Percentiles rank a stretch among this genome's conserved stretches.
Conservation (phyloP, 2,113 vertebrate species). For the Perccottus glenii region DNA sequence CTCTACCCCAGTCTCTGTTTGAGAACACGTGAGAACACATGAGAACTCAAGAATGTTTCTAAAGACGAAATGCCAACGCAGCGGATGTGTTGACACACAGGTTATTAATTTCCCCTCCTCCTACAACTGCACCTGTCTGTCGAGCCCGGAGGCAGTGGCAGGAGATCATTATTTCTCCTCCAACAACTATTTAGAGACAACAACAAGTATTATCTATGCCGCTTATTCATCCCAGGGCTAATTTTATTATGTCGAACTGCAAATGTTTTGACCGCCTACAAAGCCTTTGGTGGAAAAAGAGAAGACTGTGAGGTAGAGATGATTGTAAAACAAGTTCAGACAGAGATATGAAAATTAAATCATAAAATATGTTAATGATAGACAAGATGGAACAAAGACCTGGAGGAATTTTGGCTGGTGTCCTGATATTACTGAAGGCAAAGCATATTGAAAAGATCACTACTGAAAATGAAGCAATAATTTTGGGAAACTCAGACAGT, state of each 20-base stretch:
- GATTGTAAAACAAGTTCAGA: slow-evolving; percentile 40
- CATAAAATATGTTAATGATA: background rate
- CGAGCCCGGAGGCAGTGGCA: background rate
- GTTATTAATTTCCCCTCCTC: background rate
- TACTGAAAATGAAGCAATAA: too few species aligned
- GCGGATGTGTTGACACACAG: background rate
- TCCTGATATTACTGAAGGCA: too few species aligned
- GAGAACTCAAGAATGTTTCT: too few species aligned
- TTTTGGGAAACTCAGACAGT: too few species aligned
- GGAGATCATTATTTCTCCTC: background rate
- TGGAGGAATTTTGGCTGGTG: background rate
- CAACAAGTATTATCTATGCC: background rate
- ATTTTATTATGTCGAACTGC: too few species aligned
- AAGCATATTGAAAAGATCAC: too few species aligned
- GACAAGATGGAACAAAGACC: slow-evolving; percentile 27
- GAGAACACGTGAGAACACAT: too few species aligned
- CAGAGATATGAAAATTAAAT: slow-evolving; percentile 8
- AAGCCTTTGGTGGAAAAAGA: background rate
- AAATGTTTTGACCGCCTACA: too few species aligned
- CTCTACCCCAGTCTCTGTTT: too few species aligned
- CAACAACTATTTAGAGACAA: too few species aligned
- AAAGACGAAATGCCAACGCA: too few species aligned
- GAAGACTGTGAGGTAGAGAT: background rate
- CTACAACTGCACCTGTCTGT: background rate
- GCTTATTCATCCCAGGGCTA: background rate